These are phyloP conservation scores for Mustela lutreola DNA, from an alignment of 2,113 vertebrate genomes.

Conservation along the genomic window DNA sequence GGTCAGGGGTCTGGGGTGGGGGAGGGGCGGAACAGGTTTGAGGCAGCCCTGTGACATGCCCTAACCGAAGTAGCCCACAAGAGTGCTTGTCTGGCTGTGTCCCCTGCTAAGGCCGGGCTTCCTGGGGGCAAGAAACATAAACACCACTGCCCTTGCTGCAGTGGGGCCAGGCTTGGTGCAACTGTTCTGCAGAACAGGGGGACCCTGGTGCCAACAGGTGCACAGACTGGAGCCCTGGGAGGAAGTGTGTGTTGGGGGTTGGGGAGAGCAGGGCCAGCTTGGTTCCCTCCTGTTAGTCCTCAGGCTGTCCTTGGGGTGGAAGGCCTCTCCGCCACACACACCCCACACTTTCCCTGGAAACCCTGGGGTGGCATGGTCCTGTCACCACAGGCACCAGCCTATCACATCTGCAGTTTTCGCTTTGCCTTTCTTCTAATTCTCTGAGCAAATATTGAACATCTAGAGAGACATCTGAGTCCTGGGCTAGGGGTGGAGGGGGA, in stretches of 20 bases:
- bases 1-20: background rate
- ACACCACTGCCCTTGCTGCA: background rate
- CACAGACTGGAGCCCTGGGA: fast-evolving
- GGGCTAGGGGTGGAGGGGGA: background rate
- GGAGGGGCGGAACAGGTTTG: background rate
- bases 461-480: conserved; percentile 39
- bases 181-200: background rate
- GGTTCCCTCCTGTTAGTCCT: background rate
- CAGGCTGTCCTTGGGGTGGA: background rate
- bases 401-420: conserved; percentile 71
- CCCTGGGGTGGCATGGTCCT: background rate
- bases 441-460: conserved; percentile 79
- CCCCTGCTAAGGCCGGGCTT: background rate
- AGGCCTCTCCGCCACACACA: background rate
- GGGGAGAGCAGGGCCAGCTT: background rate
- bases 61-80: background rate
- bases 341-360: background rate
- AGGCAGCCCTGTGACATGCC: fast-evolving
- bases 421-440: conserved; percentile 67
- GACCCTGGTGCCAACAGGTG: background rate
- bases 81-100: fast-evolving
- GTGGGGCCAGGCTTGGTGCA: too few species aligned
- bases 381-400: conserved; percentile 66
- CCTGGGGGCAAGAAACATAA: background rate
- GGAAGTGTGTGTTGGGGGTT: background rate